Evolutionary conservation across 2,113 vertebrate species (phyloP).

Genomic region (Loxodonta africana): DNA sequence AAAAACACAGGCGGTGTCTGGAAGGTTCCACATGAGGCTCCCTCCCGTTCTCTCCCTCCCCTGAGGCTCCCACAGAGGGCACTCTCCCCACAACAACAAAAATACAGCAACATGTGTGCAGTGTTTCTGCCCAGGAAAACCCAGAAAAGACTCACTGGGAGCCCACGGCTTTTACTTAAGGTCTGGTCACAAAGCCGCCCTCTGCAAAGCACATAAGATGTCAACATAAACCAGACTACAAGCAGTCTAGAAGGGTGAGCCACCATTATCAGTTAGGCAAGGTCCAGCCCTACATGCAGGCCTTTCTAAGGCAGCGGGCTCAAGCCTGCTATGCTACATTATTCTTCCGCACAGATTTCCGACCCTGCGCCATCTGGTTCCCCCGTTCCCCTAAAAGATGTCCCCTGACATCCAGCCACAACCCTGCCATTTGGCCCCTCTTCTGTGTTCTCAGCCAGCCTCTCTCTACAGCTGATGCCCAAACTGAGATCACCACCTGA

Average conservation of each 20-base stretch:
- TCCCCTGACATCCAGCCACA: not conserved
- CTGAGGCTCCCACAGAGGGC: not conserved
- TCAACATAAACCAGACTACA: not conserved
- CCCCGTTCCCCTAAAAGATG: not conserved
- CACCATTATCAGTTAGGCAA: not conserved
- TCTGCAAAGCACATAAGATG: not conserved
- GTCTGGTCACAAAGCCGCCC: not conserved
- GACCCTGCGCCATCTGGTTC: not conserved
- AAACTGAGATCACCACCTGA: not conserved
- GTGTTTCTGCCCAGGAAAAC: not conserved
- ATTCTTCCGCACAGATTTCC: not conserved
- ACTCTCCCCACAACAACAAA: not conserved
- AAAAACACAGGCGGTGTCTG: not conserved
- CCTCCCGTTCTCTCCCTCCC: not conserved
- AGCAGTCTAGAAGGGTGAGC: not conserved
- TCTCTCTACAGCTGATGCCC: not conserved
- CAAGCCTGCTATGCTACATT: not conserved
- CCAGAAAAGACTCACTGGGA: not conserved
- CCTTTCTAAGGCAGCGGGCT: not conserved
- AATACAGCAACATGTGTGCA: accelerated
- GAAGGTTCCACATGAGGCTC: not conserved
- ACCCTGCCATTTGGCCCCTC: not conserved
- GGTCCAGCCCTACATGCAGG: not conserved
- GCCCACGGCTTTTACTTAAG: not conserved
- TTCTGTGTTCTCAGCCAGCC: not conserved